Evolutionary conservation across 2,888 invertebrate genomes (phyloP).

Genomic region (Lasioglossum vierecki): DNA sequence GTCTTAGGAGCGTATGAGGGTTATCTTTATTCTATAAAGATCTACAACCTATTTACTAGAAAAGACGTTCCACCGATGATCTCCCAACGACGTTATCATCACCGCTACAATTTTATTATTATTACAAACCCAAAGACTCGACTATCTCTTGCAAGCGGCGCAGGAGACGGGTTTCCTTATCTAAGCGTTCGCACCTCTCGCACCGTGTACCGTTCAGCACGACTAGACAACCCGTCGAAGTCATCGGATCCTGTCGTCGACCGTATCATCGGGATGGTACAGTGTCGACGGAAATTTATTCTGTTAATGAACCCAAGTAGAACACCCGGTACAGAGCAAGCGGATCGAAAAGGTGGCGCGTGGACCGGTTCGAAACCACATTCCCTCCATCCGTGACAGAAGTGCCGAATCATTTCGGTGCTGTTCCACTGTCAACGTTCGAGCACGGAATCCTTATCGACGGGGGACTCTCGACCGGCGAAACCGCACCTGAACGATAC

Average conservation of each 20-base stretch:
- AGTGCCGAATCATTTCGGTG: conserved; percentile 73
- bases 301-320: conserved; percentile 47
- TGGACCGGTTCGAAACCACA: conserved; percentile 65
- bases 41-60: background rate
- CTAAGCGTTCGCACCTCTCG: background rate
- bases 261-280: background rate
- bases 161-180: background rate
- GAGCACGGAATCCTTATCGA: conserved; percentile 70
- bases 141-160: background rate
- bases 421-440: conserved; percentile 74
- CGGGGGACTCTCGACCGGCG: conserved; percentile 39
- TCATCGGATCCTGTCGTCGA: conserved; percentile 4
- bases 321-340: conserved; percentile 32
- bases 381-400: conserved; percentile 60
- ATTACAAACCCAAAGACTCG: background rate
- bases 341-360: conserved; percentile 16
- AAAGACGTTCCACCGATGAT: background rate
- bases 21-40: background rate
- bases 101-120: background rate
- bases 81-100: background rate
- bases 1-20: too few relatives aligned
- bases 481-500: conserved; percentile 60
- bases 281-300: conserved; percentile 28
- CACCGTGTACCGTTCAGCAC: background rate
- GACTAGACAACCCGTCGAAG: conserved; percentile 19